Base-by-base conservation (phyloP, 2,888 invertebrate genomes). In the Isoperla grammatica region DNA sequence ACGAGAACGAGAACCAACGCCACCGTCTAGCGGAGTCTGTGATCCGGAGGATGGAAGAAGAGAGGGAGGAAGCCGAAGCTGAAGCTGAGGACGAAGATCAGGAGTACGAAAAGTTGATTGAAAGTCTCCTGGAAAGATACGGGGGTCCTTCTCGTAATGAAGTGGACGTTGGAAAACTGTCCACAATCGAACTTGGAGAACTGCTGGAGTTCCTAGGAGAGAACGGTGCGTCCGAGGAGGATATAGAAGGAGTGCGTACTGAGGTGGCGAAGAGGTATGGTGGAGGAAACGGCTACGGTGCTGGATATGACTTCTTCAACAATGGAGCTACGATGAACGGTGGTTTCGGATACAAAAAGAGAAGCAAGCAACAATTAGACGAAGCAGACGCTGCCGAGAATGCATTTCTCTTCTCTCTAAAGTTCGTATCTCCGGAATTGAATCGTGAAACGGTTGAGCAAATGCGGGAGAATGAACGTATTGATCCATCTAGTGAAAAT, bases 81-180 rank as follows among this genome's bases (percentile, higher is more conserved):
- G 68, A 67, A 23, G 40, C 71, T 22, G 70, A 73, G 42, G 68
- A 67, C 23, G 40, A 71, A 20, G 70, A 74, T 43, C 77, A 75
- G 1, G 79, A 80, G 65, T 83, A 82, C 66, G 76, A 79, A 5
- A 72, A 80, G 46, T 72, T 81, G 17, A 69, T 84, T 48, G 76
- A 78, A 57, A 77, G 80, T 64, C 72, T 83, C 9, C 83, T 81
- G 79, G 78, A 80, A 29, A 81, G 81, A 68, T 82, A 82, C 67
- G 78, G 79, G 68, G 76, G 74, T 54, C 74, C 75, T 56, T 76
- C 78, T 63, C 73, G 74, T 4, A 37, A 59, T 2, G 39, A 39
- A 4, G 56, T 61, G 6, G 67, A 69, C 35, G 63, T 67, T 17
- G 68, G 68, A 48, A 65, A 68, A 12, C 57, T 69, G 2, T 63